Percentiles rank a stretch among this genome's conserved stretches.
Evolutionary conservation across 2,888 invertebrate species (phyloP).

Genomic region (Melinopterus prodromus): DNA sequence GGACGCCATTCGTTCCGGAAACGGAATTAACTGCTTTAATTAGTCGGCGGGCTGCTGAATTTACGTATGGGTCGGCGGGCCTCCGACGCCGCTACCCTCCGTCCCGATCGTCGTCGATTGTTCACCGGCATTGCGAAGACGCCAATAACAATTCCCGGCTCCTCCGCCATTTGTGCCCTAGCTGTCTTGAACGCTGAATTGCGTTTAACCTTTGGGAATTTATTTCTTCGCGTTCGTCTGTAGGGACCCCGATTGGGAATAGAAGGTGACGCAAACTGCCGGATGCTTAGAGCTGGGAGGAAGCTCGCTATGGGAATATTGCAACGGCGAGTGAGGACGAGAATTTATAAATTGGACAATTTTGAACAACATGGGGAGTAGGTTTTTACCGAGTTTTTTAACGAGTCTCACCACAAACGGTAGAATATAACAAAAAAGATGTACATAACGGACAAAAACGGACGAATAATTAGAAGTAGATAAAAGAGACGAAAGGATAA

Average conservation of each 20-base stretch:
- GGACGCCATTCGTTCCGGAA: slow-evolving; percentile 60
- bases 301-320: not conserved
- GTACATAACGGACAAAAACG: no score
- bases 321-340: not conserved
- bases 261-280: not conserved
- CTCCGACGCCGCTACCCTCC: slow-evolving; percentile 27
- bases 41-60: slow-evolving; percentile 61
- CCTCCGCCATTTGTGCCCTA: not conserved
- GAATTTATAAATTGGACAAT: not conserved
- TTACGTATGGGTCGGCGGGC: slow-evolving; percentile 59
- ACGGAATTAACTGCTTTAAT: slow-evolving; percentile 62
- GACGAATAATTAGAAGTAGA: no score
- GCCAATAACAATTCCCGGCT: slow-evolving; percentile 52
- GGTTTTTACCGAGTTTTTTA: no score
- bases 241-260: not conserved
- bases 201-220: slow-evolving; percentile 53
- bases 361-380: no score
- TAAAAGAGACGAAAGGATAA: no score
- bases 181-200: slow-evolving; percentile 29
- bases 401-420: no score
- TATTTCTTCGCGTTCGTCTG: slow-evolving; percentile 43
- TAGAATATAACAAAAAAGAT: no score
- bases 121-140: slow-evolving; percentile 44
- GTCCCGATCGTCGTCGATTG: slow-evolving; percentile 51
- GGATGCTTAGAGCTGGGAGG: not conserved